Percentiles rank a stretch among this genome's conserved stretches.
These are phyloP conservation scores for Arenaria interpres DNA, from an alignment of 2,113 vertebrate genomes.

Conservation along the genomic window DNA sequence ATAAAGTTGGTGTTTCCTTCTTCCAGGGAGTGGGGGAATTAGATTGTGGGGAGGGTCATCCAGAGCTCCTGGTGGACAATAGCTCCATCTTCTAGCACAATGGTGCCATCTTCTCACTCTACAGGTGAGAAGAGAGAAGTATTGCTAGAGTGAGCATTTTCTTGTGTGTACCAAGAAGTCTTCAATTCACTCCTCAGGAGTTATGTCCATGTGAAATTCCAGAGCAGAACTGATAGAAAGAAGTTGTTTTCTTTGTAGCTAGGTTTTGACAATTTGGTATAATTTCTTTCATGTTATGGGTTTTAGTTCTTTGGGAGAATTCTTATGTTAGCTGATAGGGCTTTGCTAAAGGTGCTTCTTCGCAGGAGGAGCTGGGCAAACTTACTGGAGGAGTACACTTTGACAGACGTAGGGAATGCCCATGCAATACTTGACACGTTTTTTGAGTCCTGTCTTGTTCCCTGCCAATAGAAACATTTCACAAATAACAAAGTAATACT, in stretches of 20 bases:
- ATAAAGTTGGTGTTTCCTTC: not conserved
- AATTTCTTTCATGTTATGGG: not conserved
- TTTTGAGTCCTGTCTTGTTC: not conserved
- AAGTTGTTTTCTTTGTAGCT: not conserved
- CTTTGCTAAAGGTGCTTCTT: not conserved
- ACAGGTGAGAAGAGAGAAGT: not conserved
- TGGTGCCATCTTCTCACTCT: not conserved
- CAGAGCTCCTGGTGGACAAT: not conserved
- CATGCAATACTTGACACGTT: not conserved
- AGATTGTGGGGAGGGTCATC: not conserved
- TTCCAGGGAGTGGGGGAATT: not conserved
- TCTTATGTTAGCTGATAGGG: not conserved
- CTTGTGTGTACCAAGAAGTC: not conserved
- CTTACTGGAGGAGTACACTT: not conserved
- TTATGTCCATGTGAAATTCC: not conserved
- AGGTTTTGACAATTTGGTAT: not conserved
- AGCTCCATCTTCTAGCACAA: not conserved
- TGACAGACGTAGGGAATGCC: not conserved
- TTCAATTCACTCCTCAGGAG: not conserved
- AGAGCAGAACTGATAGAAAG: not conserved
- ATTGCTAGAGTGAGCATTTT: not conserved
- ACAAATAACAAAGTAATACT: not conserved
- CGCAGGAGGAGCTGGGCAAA: not conserved
- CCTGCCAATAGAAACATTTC: not conserved
- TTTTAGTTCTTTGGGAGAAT: not conserved